phyloP scores from a whole-genome alignment of 2,888 invertebrate genomes.

The Crepidodera aurea region DNA sequence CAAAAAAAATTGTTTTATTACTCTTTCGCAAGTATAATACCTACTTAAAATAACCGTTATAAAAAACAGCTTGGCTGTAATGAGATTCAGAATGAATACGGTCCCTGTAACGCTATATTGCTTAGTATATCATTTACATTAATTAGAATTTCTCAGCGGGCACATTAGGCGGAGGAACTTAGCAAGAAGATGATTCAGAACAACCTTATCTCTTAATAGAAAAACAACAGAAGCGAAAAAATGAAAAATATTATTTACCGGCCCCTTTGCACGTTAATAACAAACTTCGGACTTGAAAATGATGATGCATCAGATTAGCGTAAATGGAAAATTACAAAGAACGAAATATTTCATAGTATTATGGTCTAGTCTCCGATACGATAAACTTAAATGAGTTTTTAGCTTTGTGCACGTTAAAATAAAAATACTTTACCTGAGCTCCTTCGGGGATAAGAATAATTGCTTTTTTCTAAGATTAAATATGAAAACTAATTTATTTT shows the following conservation, averaged over 20 bases:
- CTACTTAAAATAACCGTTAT: slow-evolving; percentile 14
- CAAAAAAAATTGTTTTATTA: no score
- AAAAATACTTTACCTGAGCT: not conserved
- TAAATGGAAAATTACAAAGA: slow-evolving; percentile 18
- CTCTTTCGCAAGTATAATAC: slow-evolving; percentile 1
- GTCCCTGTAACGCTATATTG: slow-evolving; percentile 46
- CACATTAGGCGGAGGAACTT: slow-evolving; percentile 53
- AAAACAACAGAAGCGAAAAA: slow-evolving; percentile 43
- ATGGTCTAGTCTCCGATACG: not conserved
- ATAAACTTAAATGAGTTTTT: slow-evolving; percentile 14
- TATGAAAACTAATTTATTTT: no score
- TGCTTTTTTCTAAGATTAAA: no score
- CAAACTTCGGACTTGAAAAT: slow-evolving; percentile 24
- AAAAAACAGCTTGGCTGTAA: slow-evolving; percentile 27
- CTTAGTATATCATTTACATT: slow-evolving; percentile 56
- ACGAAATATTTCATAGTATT: slow-evolving; percentile 17
- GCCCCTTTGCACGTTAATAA: slow-evolving; percentile 25
- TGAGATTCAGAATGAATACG: slow-evolving; percentile 50
- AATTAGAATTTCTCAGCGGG: slow-evolving; percentile 56
- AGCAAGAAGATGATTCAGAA: slow-evolving; percentile 49
- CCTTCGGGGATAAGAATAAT: no score
- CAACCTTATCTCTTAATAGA: slow-evolving; percentile 55
- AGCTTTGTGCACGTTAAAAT: not conserved
- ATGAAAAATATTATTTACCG: slow-evolving; percentile 19
- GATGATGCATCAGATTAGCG: slow-evolving; percentile 28